Evolutionary conservation across 1,140 invertebrate species (phyloP).

Genomic region (Drosophila rhopaloa): DNA sequence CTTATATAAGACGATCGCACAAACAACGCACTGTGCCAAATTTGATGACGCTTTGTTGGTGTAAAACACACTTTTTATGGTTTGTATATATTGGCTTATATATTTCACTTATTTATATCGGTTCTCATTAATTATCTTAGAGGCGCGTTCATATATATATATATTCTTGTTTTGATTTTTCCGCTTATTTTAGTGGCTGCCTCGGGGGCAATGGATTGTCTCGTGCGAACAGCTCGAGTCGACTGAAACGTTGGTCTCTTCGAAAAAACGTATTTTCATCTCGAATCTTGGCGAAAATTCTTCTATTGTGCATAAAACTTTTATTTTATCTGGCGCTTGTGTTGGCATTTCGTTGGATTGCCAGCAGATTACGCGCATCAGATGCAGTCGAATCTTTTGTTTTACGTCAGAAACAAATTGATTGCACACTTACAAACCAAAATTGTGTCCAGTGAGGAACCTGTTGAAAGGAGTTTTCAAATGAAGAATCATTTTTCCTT

Average conservation of each 20-base stretch:
- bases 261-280: constrained; percentile 66
- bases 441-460: neutral
- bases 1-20: constrained; percentile 63
- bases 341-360: constrained; percentile 43
- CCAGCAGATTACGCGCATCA: constrained; percentile 54
- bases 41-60: constrained; percentile 21
- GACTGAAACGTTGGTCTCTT: constrained; percentile 65
- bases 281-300: constrained; percentile 47
- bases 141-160: constrained; percentile 19
- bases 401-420: constrained; percentile 57
- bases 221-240: constrained; percentile 56
- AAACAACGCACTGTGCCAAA: constrained; percentile 51
- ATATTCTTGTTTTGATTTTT: constrained; percentile 48
- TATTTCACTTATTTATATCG: constrained; percentile 51
- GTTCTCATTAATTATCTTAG: constrained; percentile 50
- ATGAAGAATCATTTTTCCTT: too few relatives aligned
- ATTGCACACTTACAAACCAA: neutral
- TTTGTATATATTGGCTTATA: constrained; percentile 35
- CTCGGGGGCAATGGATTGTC: constrained; percentile 49
- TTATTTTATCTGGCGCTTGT: constrained; percentile 49
- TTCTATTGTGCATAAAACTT: constrained; percentile 46
- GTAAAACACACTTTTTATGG: constrained; percentile 39
- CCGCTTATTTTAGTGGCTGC: constrained; percentile 49
- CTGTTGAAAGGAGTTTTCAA: constrained; percentile 13
- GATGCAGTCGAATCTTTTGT: constrained; percentile 41